Conservation (phyloP, 2,888 invertebrate species). For the Tetranychus truncatus region DNA sequence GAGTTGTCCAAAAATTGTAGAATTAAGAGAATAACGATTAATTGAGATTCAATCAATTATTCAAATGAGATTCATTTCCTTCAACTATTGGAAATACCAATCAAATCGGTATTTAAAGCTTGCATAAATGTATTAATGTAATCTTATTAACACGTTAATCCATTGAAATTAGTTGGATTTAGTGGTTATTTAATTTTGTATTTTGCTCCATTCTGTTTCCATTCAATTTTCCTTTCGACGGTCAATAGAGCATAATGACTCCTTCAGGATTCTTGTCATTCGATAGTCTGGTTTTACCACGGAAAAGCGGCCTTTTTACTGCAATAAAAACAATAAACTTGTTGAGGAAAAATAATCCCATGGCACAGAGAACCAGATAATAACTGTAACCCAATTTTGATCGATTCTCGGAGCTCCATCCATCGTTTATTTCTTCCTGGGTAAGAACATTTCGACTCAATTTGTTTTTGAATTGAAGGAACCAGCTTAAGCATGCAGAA, state of each 20-base stretch:
- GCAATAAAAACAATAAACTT: constrained; percentile 53
- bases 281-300: constrained; percentile 47
- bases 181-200: too few species aligned
- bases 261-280: constrained; percentile 38
- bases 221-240: not conserved
- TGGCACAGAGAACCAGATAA: constrained; percentile 59
- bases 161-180: too few species aligned
- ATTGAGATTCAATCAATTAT: too few species aligned
- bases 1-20: too few species aligned
- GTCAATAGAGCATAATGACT: constrained; percentile 60
- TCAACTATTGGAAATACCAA: constrained; percentile 2
- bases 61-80: constrained; percentile 9
- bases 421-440: constrained; percentile 52
- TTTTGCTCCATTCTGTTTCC: too few species aligned
- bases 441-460: constrained; percentile 64
- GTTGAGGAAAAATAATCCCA: constrained; percentile 50
- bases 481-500: constrained; percentile 58
- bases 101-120: not conserved
- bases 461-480: constrained; percentile 60
- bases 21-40: too few species aligned
- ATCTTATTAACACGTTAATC: too few species aligned
- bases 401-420: constrained; percentile 63
- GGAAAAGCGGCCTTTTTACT: constrained; percentile 45
- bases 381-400: constrained; percentile 70
- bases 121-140: not conserved